Conservation (phyloP, 2,113 vertebrate genomes). For the Tinamus guttatus region DNA sequence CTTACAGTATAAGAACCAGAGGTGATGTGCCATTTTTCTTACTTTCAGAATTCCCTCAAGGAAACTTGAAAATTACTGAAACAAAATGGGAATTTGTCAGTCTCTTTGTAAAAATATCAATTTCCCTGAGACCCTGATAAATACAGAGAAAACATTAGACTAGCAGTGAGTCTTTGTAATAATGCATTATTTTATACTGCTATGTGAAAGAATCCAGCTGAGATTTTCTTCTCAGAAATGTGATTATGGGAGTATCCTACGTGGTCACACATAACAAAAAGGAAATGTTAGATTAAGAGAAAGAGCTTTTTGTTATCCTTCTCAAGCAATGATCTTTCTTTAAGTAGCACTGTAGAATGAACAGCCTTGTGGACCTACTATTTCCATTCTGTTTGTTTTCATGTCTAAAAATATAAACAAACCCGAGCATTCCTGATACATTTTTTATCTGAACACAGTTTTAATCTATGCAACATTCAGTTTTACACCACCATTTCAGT, state of each 20-base stretch:
- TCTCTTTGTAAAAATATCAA: neutral
- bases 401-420: neutral
- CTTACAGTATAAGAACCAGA: neutral
- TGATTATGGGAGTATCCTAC: neutral
- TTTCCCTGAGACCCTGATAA: neutral
- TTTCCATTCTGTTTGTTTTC: neutral
- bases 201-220: neutral
- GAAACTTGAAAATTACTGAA: neutral
- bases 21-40: rapidly evolving
- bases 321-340: neutral
- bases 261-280: neutral
- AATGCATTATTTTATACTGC: neutral
- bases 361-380: neutral
- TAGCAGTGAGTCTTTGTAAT: neutral
- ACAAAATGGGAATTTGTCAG: neutral
- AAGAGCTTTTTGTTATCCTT: neutral
- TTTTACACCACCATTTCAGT: neutral
- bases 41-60: neutral
- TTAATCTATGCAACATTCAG: too few relatives aligned
- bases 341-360: neutral
- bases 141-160: neutral
- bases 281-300: neutral
- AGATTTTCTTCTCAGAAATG: neutral
- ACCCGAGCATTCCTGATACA: neutral
- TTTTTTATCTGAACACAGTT: neutral